Conservation (phyloP, 2,888 invertebrate species). For the Caenorhabditis zanzibari region DNA sequence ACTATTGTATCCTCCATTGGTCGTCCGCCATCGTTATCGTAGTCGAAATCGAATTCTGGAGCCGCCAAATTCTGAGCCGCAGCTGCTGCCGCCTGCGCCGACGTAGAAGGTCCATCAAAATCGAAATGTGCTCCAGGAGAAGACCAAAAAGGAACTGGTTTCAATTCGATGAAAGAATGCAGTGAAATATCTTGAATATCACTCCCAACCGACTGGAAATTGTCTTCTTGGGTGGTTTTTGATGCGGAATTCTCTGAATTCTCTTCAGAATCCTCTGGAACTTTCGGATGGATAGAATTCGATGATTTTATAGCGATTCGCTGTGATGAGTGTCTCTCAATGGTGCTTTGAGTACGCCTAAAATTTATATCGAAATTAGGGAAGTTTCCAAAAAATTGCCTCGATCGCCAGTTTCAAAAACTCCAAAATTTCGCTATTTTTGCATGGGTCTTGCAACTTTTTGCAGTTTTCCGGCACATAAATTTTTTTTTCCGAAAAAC, state of each 20-base stretch:
- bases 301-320: too few relatives aligned
- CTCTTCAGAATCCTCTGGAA: too few relatives aligned
- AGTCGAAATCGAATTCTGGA: neutral
- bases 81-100: neutral
- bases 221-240: too few relatives aligned
- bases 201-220: too few relatives aligned
- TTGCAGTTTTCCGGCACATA: neutral
- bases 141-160: neutral
- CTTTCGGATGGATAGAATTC: too few relatives aligned
- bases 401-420: too few relatives aligned
- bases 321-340: neutral
- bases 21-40: neutral
- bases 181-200: neutral
- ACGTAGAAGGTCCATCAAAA: neutral
- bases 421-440: too few relatives aligned
- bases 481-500: too few relatives aligned
- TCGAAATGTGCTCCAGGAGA: neutral
- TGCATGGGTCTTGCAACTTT: too few relatives aligned
- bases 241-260: too few relatives aligned
- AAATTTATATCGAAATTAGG: neutral
- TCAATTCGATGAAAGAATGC: neutral
- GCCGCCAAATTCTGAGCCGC: too few relatives aligned
- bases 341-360: neutral
- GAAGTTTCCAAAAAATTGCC: too few relatives aligned
- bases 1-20: conserved; percentile 5